Base-by-base conservation (phyloP, 2,797 vertebrate genomes). In the Silurus aristotelis region DNA sequence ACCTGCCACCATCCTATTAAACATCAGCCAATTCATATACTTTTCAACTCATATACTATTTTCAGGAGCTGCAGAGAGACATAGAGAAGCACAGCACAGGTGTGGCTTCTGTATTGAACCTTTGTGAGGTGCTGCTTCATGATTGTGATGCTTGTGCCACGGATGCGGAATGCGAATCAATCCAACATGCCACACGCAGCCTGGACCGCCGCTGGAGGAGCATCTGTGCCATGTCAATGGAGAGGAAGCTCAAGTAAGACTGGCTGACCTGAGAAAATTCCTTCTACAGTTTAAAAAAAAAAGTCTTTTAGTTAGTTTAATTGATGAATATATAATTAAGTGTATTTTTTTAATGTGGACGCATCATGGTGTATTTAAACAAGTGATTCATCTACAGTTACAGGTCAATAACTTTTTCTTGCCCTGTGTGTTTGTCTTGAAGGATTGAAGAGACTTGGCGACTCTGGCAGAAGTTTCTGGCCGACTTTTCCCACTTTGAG, bases 391-490 rank as follows among this genome's bases (percentile, higher is more conserved):
- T 67, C 15, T 2, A n/a, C 75, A 71, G 52, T 63, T 64, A 52
- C 6, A 46, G 12, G 17, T 1, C 22, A 15, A 43, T 60, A 14
- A 14, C 8, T 13, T 76, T 68, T 76, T 60, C 2, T 63, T 38
- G 31, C 15, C 6, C 27, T 61, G 7, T n/a, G 20, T 82, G 12
- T 19, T 67, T n/a, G 15, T 83, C 8, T 43, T 52, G 27, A 89
- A 99, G 98, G 93, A 99, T 99, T 89, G 98, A 99, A 92, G 98
- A 99, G 93, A 99, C 98, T 0, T 99, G 97, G 97, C 92, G 97
- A 86, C 90, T 99, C 27, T 99, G 98, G 98, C 97, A 99, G 92
- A 99, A 97, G 92, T 99, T 99, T 93, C 94, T 99, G 90, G 98
- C 99, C 71, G 98, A 99, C 91, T 99, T 96, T 88, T 94, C 96